phyloP scores from a whole-genome alignment of 2,113 vertebrate genomes.

The Candoia aspera region DNA sequence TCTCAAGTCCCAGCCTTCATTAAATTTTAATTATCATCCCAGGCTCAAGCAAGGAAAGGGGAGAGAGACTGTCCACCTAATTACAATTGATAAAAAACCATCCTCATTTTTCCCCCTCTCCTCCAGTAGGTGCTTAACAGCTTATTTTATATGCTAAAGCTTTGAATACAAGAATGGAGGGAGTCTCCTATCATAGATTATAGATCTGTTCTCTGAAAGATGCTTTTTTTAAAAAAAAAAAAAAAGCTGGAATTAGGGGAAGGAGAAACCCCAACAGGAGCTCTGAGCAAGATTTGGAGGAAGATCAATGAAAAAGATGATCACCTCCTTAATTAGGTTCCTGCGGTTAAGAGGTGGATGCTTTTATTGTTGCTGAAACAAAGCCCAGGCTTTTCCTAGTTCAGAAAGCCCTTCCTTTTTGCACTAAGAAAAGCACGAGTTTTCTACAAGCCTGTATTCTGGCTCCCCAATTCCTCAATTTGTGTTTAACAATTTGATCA shows the following conservation, averaged over 20 bases:
- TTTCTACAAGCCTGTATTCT: constrained; percentile 45
- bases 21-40: constrained; percentile 98
- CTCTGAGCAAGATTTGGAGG: background rate
- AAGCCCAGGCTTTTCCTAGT: constrained; percentile 53
- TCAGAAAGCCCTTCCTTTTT: constrained; percentile 26
- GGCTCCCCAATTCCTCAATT: constrained; percentile 22
- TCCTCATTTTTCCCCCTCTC: constrained; percentile 44
- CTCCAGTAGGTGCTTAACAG: constrained; percentile 55
- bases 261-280: background rate
- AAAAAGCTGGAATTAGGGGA: background rate
- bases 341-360: constrained; percentile 62
- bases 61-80: constrained; percentile 82
- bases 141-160: constrained; percentile 51
- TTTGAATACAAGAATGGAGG: constrained; percentile 1
- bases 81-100: constrained; percentile 71
- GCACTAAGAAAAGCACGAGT: constrained; percentile 24
- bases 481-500: constrained; percentile 39
- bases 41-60: constrained; percentile 85
- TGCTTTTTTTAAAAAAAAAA: background rate
- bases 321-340: constrained; percentile 57
- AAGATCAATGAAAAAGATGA: constrained; percentile 60
- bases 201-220: constrained; percentile 29
- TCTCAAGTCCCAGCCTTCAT: constrained; percentile 94
- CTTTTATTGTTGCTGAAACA: constrained; percentile 73
- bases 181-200: background rate